These are phyloP conservation scores for Colletes latitarsis DNA, from an alignment of 1,140 invertebrate genomes.

Conservation along the genomic window DNA sequence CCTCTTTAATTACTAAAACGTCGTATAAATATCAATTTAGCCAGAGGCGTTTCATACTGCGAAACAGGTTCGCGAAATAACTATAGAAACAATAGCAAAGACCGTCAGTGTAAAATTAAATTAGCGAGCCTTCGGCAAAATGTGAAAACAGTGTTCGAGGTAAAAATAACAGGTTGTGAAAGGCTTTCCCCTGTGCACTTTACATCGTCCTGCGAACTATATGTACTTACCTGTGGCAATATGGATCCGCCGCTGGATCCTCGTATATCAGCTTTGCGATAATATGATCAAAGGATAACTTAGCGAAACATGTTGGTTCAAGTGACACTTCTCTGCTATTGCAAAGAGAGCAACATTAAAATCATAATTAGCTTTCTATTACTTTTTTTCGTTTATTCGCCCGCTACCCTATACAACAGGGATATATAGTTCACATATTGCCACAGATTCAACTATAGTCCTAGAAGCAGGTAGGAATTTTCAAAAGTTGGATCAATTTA, in stretches of 20 bases:
- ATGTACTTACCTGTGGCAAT: slow-evolving; percentile 38
- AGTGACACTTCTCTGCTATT: slow-evolving; percentile 36
- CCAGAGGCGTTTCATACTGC: slow-evolving; percentile 2
- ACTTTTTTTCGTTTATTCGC: not conserved
- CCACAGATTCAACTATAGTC: too few relatives aligned
- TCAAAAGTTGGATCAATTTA: too few relatives aligned
- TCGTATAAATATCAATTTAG: slow-evolving; percentile 40
- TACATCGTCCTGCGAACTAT: slow-evolving; percentile 36
- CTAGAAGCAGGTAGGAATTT: too few relatives aligned
- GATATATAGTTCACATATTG: too few relatives aligned
- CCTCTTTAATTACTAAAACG: slow-evolving; percentile 18
- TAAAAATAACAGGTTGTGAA: slow-evolving; percentile 62
- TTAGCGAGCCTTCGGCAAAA: slow-evolving; percentile 62
- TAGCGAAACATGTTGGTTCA: slow-evolving; percentile 46
- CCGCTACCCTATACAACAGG: not conserved
- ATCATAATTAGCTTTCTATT: slow-evolving; percentile 30
- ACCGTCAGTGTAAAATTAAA: slow-evolving; percentile 58
- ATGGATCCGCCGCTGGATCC: slow-evolving; percentile 45
- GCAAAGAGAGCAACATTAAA: slow-evolving; percentile 13
- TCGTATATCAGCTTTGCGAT: slow-evolving; percentile 51
- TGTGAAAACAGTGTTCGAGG: slow-evolving; percentile 51
- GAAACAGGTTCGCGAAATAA: slow-evolving; percentile 8
- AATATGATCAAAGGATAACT: slow-evolving; percentile 62
- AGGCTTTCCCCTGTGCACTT: slow-evolving; percentile 46
- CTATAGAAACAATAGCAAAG: slow-evolving; percentile 19